These are phyloP conservation scores for Callipepla californica DNA, from an alignment of 2,113 vertebrate species.

Conservation along the genomic window DNA sequence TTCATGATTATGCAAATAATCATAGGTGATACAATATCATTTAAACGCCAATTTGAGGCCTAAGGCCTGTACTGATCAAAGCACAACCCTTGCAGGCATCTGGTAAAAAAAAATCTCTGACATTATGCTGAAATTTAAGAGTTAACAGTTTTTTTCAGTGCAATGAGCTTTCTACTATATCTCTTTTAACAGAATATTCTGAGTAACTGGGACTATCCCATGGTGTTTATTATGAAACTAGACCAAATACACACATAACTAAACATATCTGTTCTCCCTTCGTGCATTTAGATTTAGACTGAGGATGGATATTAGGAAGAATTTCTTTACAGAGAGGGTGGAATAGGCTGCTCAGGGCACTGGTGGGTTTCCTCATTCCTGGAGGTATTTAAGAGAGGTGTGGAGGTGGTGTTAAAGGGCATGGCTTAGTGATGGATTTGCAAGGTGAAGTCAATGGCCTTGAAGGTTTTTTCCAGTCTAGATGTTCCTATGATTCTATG, in stretches of 20 bases:
- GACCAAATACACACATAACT: not conserved
- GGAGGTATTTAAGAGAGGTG: not conserved
- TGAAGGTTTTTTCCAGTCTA: not conserved
- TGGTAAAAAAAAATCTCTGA: not conserved
- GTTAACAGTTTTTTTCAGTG: not conserved
- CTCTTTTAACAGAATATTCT: not conserved
- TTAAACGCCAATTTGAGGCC: not conserved
- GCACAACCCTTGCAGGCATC: not conserved
- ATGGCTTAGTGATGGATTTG: not conserved
- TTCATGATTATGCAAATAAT: not conserved
- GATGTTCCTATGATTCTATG: not conserved
- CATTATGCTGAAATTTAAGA: not conserved
- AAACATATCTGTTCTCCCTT: not conserved
- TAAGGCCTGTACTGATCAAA: not conserved
- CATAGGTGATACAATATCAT: not conserved
- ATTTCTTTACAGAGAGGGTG: not conserved
- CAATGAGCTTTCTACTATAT: not conserved
- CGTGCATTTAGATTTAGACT: not conserved
- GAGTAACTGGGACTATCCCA: not conserved
- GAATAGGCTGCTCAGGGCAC: not conserved
- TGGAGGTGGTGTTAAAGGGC: not conserved
- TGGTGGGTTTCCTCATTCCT: not conserved
- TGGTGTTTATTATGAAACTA: not conserved
- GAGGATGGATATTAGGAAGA: not conserved
- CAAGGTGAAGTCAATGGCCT: not conserved